These are phyloP conservation scores for Oscheius sp. DNA, from an alignment of 2,888 invertebrate species.

Conservation along the genomic window DNA sequence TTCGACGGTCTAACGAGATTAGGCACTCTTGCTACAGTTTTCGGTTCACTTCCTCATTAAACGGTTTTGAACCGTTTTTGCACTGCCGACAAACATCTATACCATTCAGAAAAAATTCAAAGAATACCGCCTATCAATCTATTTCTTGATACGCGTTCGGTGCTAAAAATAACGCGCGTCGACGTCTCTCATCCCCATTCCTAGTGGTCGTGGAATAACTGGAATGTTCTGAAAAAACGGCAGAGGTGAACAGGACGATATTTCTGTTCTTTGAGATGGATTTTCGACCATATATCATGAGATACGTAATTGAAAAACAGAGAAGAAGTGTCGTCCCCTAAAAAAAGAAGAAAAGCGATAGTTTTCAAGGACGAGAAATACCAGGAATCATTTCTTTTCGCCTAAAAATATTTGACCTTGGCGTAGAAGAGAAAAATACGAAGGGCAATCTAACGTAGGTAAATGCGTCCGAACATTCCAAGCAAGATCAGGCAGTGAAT, in stretches of 20 bases:
- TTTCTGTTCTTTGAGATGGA: constrained; percentile 18
- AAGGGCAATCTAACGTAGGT: background rate
- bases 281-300: constrained; percentile 9
- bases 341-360: background rate
- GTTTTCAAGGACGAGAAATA: constrained; percentile 22
- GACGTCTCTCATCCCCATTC: background rate
- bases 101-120: constrained; percentile 1
- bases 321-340: constrained; percentile 3
- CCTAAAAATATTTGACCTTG: constrained; percentile 30
- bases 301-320: constrained; percentile 10
- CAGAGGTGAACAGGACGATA: background rate
- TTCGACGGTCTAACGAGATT: constrained; percentile 24
- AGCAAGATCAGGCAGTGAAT: too few relatives aligned
- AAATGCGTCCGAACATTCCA: background rate
- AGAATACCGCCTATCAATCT: background rate
- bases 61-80: background rate
- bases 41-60: constrained; percentile 27
- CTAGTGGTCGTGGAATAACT: background rate
- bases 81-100: background rate
- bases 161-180: constrained; percentile 29
- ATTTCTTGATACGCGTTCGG: constrained; percentile 5
- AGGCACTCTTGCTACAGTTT: constrained; percentile 19
- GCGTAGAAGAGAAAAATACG: constrained; percentile 10
- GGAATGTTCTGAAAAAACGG: constrained; percentile 4
- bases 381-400: constrained; percentile 18